Percentiles rank a stretch among this genome's conserved stretches.
Evolutionary conservation across 2,888 invertebrate genomes (phyloP).

Genomic region (Drosophila neutralis): DNA sequence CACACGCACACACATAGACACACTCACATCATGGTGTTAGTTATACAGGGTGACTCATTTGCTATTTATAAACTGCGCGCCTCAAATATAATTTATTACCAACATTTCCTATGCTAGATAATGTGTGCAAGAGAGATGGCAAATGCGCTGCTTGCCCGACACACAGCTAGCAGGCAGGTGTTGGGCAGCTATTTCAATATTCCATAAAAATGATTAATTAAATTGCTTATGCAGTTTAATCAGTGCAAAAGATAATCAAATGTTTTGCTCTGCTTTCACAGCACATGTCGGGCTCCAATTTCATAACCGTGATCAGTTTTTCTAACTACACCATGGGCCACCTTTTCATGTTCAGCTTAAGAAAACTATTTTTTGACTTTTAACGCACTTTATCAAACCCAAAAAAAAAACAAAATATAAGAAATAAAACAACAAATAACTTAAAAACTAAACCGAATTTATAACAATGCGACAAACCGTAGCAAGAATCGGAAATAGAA

Average conservation of each 20-base stretch:
- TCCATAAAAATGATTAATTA: background rate
- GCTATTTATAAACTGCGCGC: background rate
- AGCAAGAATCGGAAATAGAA: background rate
- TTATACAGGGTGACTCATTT: background rate
- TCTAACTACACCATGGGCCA: background rate
- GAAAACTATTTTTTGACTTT: background rate
- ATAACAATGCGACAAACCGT: background rate
- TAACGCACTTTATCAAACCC: background rate
- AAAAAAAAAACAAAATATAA: background rate
- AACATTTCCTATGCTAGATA: background rate
- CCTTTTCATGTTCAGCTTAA: background rate
- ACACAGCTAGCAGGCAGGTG: background rate
- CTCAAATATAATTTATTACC: background rate
- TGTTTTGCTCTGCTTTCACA: background rate
- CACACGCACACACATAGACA: background rate
- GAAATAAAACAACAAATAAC: background rate
- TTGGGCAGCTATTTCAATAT: background rate
- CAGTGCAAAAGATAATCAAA: background rate
- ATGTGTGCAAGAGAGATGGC: background rate
- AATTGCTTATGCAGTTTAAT: background rate
- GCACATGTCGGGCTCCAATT: background rate
- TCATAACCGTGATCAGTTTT: background rate
- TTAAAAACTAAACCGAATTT: conserved; percentile 4
- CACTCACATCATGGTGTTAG: background rate
- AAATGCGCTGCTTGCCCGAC: background rate